Evolutionary conservation across 1,140 invertebrate species (phyloP).

Genomic region (Megathymus violae): DNA sequence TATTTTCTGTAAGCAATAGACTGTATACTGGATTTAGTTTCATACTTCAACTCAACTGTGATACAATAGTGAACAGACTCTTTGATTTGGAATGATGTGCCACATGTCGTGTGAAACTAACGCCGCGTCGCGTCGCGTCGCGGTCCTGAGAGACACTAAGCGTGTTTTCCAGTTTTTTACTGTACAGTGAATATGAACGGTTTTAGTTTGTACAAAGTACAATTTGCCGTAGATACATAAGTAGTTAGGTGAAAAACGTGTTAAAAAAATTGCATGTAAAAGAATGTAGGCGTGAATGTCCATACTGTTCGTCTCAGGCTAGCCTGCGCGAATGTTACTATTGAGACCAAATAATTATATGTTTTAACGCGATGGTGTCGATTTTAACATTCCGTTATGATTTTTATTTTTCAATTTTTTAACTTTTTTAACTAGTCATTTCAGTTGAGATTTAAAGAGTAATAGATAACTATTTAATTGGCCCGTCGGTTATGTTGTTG

Average conservation of each 20-base stretch:
- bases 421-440: slow-evolving; percentile 81
- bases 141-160: slow-evolving; percentile 47
- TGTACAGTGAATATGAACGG: slow-evolving; percentile 66
- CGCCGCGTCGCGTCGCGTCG: no score
- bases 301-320: slow-evolving; percentile 65
- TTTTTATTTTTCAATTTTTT: slow-evolving; percentile 69
- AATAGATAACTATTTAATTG: slow-evolving; percentile 63
- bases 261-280: slow-evolving; percentile 74
- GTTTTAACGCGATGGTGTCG: slow-evolving; percentile 80
- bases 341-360: slow-evolving; percentile 83
- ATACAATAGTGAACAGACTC: slow-evolving; percentile 76
- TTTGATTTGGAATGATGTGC: slow-evolving; percentile 60
- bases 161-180: slow-evolving; percentile 60
- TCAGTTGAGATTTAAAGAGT: slow-evolving; percentile 78
- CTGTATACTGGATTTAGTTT: slow-evolving; percentile 69
- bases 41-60: slow-evolving; percentile 77
- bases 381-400: slow-evolving; percentile 82
- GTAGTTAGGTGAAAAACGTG: slow-evolving; percentile 80
- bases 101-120: slow-evolving; percentile 47
- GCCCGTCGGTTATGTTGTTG: slow-evolving; percentile 49
- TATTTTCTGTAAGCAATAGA: slow-evolving; percentile 63
- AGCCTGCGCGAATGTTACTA: slow-evolving; percentile 76
- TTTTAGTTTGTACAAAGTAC: slow-evolving; percentile 82
- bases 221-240: slow-evolving; percentile 80
- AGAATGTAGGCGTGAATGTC: slow-evolving; percentile 73